Base-by-base conservation (phyloP, 2,888 invertebrate species). In the Macrosoma leucophasiata region DNA sequence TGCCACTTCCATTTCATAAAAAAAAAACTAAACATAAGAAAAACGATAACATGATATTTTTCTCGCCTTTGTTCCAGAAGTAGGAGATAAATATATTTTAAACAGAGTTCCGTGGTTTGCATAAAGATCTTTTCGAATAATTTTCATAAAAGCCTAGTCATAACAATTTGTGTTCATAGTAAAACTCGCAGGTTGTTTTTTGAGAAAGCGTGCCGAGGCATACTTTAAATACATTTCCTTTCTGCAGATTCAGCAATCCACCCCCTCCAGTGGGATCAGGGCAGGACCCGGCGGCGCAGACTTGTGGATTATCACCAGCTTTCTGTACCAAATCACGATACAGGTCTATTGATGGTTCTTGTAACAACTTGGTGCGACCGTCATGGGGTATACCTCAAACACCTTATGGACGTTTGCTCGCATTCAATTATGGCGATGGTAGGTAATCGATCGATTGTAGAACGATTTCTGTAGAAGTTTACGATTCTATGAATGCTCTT, bases 351-450 rank as follows among this genome's bases (percentile, higher is more conserved):
- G 98, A 98, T 66, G 98, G 98, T 0, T 90, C 95, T 1, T 99
- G 99, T 66, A 99, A 99, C 70, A 98, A 99, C 71, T 72, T 93
- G 28, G 82, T 88, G 38, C 88, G 92, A 48, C 94, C 97, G 0
- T 87, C 89, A 4, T 90, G 93, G 88, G 98, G 98, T 8, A 86
- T 87, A 29, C 89, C 94, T 0, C 90, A 91, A 54, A 90, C 90
- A 0, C 89, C 89, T 0, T 92, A 91, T 43, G 87, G 85, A 22
- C 79, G 92, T 45, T 66, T 92, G 15, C 52, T 90, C 10, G 86
- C 87, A 0, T 84, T 88, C 12, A 88, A 87, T 44, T 92, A 91
- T 62, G 88, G 84, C 29, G 91, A 92, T 62, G 90, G 91, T 91
- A 68, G 71, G 84, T 52, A 18, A 8, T 13, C 7, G n/a, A n/a